These are phyloP conservation scores for Reticulitermes lucifugus DNA, from an alignment of 2,888 invertebrate species.

Conservation along the genomic window DNA sequence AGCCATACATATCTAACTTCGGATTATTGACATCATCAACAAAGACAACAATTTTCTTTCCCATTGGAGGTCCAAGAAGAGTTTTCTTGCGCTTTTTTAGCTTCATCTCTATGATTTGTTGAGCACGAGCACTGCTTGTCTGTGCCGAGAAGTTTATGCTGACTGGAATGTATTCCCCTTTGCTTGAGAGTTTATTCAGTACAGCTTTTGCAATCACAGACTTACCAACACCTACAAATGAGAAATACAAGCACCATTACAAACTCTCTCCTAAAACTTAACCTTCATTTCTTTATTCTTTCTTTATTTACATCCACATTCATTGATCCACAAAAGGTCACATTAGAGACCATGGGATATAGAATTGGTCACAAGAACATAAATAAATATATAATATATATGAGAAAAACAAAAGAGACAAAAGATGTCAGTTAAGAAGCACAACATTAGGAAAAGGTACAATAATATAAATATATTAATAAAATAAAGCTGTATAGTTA, in stretches of 20 bases:
- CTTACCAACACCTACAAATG: slow-evolving; percentile 83
- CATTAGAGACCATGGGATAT: no score
- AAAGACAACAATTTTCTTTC: slow-evolving; percentile 85
- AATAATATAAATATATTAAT: no score
- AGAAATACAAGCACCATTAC: not conserved
- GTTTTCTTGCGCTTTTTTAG: slow-evolving; percentile 85
- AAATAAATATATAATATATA: no score
- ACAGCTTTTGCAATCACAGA: slow-evolving; percentile 85
- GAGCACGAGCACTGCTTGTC: slow-evolving; percentile 84
- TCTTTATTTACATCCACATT: no score
- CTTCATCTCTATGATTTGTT: slow-evolving; percentile 87
- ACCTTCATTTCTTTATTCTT: no score
- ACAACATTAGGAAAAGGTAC: no score
- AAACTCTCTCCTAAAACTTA: no score
- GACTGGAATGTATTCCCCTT: slow-evolving; percentile 76
- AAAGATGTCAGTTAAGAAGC: no score
- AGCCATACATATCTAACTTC: slow-evolving; percentile 85
- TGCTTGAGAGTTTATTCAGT: slow-evolving; percentile 72
- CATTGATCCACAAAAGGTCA: no score
- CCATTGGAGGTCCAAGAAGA: slow-evolving; percentile 83
- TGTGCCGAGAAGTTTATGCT: slow-evolving; percentile 92
- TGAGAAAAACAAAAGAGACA: no score
- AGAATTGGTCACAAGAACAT: no score
- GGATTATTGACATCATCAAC: slow-evolving; percentile 96
- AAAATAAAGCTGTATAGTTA: no score